Evolutionary conservation across 2,797 vertebrate genomes (phyloP).

Genomic region (Taenioides sp.): DNA sequence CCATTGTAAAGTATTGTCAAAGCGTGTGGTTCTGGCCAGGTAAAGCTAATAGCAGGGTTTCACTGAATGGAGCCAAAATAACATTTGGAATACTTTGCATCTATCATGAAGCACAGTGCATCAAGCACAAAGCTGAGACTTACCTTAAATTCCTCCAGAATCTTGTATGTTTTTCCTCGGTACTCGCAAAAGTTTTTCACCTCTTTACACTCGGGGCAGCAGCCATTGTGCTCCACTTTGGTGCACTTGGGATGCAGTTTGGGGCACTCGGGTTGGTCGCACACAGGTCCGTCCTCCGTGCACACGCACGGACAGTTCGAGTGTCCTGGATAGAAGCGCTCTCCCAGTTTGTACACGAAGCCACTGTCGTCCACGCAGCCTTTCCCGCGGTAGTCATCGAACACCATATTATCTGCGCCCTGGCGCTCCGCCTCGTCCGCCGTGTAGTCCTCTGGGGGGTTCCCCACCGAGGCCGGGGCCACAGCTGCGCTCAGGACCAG

Average conservation of each 20-base stretch:
- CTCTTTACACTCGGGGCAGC: slow-evolving; percentile 99
- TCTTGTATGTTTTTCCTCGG: slow-evolving; percentile 96
- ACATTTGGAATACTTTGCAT: background rate
- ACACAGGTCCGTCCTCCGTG: slow-evolving; percentile 98
- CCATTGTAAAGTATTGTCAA: too few relatives aligned
- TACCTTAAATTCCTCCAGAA: slow-evolving; percentile 99
- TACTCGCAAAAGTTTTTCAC: slow-evolving; percentile 99
- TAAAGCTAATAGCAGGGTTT: background rate
- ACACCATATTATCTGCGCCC: slow-evolving; percentile 91
- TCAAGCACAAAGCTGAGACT: slow-evolving; percentile 34
- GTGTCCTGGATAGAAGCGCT: slow-evolving; percentile 98
- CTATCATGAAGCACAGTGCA: background rate
- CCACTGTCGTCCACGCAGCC: slow-evolving; percentile 99
- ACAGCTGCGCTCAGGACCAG: slow-evolving; percentile 79
- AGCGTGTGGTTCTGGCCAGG: too few relatives aligned
- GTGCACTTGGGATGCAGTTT: slow-evolving; percentile 99
- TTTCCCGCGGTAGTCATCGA: slow-evolving; percentile 98
- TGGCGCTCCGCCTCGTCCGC: slow-evolving; percentile 91
- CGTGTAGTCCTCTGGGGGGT: slow-evolving; percentile 87
- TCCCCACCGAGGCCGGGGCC: slow-evolving; percentile 83
- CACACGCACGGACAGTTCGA: slow-evolving; percentile 98
- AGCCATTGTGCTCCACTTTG: slow-evolving; percentile 99
- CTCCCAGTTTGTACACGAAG: slow-evolving; percentile 98
- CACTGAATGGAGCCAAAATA: background rate
- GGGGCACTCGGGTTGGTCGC: slow-evolving; percentile 97